These are phyloP conservation scores for Actias luna DNA, from an alignment of 2,888 invertebrate species.

Conservation along the genomic window DNA sequence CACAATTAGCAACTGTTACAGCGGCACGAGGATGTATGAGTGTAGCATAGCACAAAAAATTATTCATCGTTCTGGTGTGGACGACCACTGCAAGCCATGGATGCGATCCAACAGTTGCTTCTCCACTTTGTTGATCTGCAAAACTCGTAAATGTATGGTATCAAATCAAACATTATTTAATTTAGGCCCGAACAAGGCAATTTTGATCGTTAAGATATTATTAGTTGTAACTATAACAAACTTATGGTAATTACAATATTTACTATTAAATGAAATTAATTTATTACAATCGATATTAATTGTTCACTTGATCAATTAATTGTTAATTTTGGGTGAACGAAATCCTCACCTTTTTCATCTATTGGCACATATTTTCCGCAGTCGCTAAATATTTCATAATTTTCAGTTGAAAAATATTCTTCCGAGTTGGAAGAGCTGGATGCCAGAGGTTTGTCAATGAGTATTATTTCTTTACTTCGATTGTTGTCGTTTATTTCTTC, in stretches of 20 bases:
- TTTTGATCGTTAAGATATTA: no score
- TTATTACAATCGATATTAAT: not conserved
- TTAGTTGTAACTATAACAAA: no score
- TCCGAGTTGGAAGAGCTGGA: not conserved
- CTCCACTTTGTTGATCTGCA: constrained; percentile 45
- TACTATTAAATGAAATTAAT: no score
- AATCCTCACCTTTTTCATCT: constrained; percentile 11
- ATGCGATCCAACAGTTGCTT: constrained; percentile 49
- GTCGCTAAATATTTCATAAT: constrained; percentile 45
- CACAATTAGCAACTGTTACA: constrained; percentile 64
- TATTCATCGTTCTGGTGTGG: constrained; percentile 49
- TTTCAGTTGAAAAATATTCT: constrained; percentile 21
- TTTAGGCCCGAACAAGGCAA: no score
- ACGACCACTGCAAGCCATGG: constrained; percentile 67
- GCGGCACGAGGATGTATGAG: constrained; percentile 67
- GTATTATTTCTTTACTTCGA: constrained; percentile 35
- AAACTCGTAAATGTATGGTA: not conserved
- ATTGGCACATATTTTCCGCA: constrained; percentile 51
- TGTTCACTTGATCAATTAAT: constrained; percentile 8
- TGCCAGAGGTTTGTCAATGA: constrained; percentile 28
- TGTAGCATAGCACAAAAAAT: constrained; percentile 65
- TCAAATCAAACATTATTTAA: no score
- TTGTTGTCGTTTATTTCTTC: constrained; percentile 29
- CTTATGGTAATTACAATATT: no score
- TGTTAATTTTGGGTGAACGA: not conserved